Evolutionary conservation across 2,113 vertebrate genomes (phyloP).

Genomic region (Heterotis niloticus): DNA sequence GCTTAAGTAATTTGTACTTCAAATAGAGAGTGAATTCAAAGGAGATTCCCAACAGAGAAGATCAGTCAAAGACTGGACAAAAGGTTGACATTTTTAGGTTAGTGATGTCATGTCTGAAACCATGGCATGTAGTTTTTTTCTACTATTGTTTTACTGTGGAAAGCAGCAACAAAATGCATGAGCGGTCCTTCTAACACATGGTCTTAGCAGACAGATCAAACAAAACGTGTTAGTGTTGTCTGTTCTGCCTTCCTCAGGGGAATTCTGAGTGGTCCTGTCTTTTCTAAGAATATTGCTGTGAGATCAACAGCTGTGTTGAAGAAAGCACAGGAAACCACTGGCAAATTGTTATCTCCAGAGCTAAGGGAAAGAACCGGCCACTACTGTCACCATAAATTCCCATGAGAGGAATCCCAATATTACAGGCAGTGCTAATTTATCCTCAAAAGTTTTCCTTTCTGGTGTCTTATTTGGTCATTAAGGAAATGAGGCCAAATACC

Average conservation of each 20-base stretch:
- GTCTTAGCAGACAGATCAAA: constrained; percentile 9
- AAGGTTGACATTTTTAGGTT: neutral
- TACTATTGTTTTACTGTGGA: neutral
- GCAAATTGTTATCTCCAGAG: constrained; percentile 6
- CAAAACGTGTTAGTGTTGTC: neutral
- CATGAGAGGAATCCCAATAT: neutral
- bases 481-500: neutral
- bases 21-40: neutral
- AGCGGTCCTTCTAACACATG: neutral
- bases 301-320: constrained; percentile 10
- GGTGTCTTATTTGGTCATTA: neutral
- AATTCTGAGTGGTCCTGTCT: constrained; percentile 9
- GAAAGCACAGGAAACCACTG: constrained; percentile 13
- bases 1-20: neutral
- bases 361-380: neutral
- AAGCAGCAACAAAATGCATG: neutral
- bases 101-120: constrained; percentile 26
- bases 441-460: neutral
- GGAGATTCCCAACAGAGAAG: neutral
- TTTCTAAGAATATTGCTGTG: neutral
- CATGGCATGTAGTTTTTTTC: neutral
- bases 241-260: neutral
- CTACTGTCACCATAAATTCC: neutral
- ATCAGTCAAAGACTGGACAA: neutral
- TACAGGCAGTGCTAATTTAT: no score